These are phyloP conservation scores for Actias luna DNA, from an alignment of 2,888 invertebrate genomes.

Conservation along the genomic window DNA sequence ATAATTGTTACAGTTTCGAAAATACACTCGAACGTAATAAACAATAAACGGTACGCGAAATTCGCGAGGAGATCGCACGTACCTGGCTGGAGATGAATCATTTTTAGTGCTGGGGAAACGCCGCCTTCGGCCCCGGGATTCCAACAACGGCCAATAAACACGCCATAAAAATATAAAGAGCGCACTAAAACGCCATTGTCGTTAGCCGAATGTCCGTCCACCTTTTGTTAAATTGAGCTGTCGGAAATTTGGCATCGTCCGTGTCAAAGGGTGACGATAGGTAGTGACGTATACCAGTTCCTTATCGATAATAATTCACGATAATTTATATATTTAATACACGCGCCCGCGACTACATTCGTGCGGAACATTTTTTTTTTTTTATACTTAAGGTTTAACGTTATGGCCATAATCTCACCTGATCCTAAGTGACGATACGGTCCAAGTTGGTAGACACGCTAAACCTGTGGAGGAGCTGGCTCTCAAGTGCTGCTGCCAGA, in stretches of 20 bases:
- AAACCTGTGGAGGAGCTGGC: too few species aligned
- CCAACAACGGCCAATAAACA: conserved; percentile 78
- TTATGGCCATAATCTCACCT: too few species aligned
- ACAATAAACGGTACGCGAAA: neutral
- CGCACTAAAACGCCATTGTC: conserved; percentile 75
- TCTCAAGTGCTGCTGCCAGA: too few species aligned
- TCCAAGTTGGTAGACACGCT: too few species aligned
- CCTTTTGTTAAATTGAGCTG: conserved; percentile 76
- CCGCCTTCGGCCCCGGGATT: conserved; percentile 53
- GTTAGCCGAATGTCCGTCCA: conserved; percentile 72
- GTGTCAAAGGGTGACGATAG: conserved; percentile 45
- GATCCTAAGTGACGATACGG: too few species aligned
- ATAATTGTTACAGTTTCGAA: neutral
- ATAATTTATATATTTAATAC: too few species aligned
- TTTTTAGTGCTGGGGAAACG: conserved; percentile 35
- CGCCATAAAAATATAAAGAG: conserved; percentile 74
- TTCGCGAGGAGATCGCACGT: neutral
- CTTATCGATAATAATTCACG: neutral
- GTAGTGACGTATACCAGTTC: neutral
- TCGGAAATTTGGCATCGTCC: conserved; percentile 54
- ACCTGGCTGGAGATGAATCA: conserved; percentile 15
- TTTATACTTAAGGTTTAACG: too few species aligned
- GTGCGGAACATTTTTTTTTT: too few species aligned
- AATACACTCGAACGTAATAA: neutral
- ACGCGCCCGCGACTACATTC: too few species aligned